Evolutionary conservation across 2,113 vertebrate species (phyloP).

Genomic region (Alosa alosa): DNA sequence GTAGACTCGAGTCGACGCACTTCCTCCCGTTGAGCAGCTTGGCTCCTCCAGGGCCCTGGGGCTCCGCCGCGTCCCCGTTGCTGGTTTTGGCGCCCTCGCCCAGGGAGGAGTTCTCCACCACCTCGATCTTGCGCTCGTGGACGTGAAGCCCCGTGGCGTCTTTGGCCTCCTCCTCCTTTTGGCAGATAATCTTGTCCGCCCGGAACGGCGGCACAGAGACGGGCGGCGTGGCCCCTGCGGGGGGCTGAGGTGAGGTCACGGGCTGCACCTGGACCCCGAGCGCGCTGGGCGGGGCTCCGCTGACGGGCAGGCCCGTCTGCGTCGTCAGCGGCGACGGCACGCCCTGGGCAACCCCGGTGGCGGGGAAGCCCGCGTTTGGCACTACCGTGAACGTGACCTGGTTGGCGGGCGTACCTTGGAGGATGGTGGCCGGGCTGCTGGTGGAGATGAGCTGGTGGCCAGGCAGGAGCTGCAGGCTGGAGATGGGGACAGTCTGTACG

Average conservation of each 20-base stretch:
- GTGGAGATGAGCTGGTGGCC: constrained; percentile 87
- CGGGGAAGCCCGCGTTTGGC: constrained; percentile 93
- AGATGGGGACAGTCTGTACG: constrained; percentile 91
- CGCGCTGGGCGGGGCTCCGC: constrained; percentile 72
- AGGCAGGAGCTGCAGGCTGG: constrained; percentile 80
- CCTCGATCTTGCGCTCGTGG: constrained; percentile 97
- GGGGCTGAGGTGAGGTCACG: constrained; percentile 74
- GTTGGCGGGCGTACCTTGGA: constrained; percentile 89
- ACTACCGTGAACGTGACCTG: constrained; percentile 98
- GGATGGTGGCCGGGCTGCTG: constrained; percentile 87
- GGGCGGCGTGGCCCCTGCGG: constrained; percentile 76
- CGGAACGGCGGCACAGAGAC: constrained; percentile 87
- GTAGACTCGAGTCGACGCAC: constrained; percentile 95
- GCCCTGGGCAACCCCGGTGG: constrained; percentile 87
- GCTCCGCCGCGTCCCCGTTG: constrained; percentile 87
- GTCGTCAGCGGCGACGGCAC: constrained; percentile 78
- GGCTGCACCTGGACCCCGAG: constrained; percentile 83
- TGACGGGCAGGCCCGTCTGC: constrained; percentile 77
- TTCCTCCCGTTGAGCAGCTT: constrained; percentile 97
- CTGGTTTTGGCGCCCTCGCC: constrained; percentile 84
- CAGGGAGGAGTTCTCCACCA: constrained; percentile 97
- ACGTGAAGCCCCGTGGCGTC: constrained; percentile 96
- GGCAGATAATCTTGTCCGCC: constrained; percentile 99
- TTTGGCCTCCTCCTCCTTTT: constrained; percentile 99
- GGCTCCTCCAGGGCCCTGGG: constrained; percentile 76